Conservation (phyloP, 2,797 vertebrate genomes). For the Enteromius afrohamiltoni region DNA sequence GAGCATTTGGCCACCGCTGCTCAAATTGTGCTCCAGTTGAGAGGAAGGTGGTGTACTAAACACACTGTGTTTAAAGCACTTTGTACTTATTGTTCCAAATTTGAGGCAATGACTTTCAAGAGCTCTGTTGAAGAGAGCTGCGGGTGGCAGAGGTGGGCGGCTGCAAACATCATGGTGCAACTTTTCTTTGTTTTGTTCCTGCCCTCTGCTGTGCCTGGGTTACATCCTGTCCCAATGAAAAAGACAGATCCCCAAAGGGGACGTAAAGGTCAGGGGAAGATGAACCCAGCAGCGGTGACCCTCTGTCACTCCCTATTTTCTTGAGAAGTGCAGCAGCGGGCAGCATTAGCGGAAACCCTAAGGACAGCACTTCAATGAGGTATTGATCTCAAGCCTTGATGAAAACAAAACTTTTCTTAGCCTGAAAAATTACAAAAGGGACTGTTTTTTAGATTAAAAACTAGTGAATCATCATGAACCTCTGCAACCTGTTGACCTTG, state of each 20-base stretch:
- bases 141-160: conserved; percentile 4
- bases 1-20: conserved; percentile 22
- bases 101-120: conserved; percentile 11
- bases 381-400: conserved; percentile 53
- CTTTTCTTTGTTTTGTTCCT: conserved; percentile 30
- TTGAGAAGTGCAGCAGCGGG: conserved; percentile 50
- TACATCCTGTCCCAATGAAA: conserved; percentile 52
- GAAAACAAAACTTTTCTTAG: conserved; percentile 48
- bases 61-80: conserved; percentile 33
- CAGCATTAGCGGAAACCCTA: conserved; percentile 59
- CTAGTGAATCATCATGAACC: background rate
- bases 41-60: conserved; percentile 4
- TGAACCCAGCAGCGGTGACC: conserved; percentile 45
- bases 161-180: conserved; percentile 28
- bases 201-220: conserved; percentile 27
- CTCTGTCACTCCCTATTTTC: conserved; percentile 67
- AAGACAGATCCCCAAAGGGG: conserved; percentile 57
- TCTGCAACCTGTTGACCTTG: conserved; percentile 18
- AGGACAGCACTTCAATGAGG: conserved; percentile 47
- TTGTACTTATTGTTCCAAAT: conserved; percentile 28
- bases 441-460: background rate
- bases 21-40: conserved; percentile 19
- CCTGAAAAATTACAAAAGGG: background rate
- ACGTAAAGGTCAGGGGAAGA: conserved; percentile 61
- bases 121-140: conserved; percentile 14